Conservation (phyloP, 1,140 invertebrate genomes). For the Panagrolaimus sp. region DNA sequence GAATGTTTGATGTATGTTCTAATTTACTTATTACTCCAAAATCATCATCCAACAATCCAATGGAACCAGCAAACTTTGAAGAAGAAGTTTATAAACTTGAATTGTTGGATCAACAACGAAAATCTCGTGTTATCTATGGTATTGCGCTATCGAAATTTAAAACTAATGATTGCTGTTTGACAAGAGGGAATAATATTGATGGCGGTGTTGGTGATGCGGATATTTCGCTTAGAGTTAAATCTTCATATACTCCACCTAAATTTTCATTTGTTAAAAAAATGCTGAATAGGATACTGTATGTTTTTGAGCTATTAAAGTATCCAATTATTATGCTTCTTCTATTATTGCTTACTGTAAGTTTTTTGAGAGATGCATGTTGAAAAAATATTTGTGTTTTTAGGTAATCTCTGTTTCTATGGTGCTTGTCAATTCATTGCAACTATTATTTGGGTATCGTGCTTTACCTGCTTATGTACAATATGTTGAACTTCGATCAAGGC, state of each 20-base stretch:
- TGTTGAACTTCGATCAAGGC: constrained; percentile 84
- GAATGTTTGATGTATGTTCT: constrained; percentile 47
- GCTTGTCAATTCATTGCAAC: constrained; percentile 79
- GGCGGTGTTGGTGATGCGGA: constrained; percentile 65
- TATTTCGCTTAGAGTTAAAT: constrained; percentile 63
- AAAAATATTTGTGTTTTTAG: too few relatives aligned
- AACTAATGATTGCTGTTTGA: background rate
- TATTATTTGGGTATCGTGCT: constrained; percentile 85
- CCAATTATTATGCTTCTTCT: constrained; percentile 82
- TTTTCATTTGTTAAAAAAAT: constrained; percentile 11
- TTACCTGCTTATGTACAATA: constrained; percentile 74
- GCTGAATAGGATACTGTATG: constrained; percentile 57
- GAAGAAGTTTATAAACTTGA: background rate
- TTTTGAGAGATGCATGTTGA: constrained; percentile 15
- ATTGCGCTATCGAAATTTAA: background rate
- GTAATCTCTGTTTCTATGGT: constrained; percentile 81
- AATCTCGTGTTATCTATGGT: constrained; percentile 6
- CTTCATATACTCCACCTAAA: constrained; percentile 65
- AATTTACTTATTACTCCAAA: constrained; percentile 26
- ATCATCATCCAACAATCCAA: background rate
- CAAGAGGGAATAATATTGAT: constrained; percentile 31
- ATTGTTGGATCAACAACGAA: background rate
- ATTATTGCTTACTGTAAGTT: constrained; percentile 70
- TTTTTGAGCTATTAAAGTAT: constrained; percentile 69
- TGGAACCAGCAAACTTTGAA: background rate